A percentile compares a stretch with the other conserved stretches of the same genome.
Conservation (phyloP, 2,888 invertebrate species). For the Sphaerophoria rueppellii region DNA sequence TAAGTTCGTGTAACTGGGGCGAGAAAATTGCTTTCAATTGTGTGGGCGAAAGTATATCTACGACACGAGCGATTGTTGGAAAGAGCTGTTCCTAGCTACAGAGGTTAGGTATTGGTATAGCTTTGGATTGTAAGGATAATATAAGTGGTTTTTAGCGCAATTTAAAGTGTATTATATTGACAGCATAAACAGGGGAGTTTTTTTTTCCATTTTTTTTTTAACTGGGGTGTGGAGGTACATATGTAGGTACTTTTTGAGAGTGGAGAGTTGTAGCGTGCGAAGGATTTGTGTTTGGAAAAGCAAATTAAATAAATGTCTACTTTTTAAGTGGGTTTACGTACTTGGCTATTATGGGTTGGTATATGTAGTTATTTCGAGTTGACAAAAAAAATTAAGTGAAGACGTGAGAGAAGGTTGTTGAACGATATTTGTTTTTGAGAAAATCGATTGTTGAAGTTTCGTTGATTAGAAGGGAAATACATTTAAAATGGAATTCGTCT, state of each 20-base stretch:
- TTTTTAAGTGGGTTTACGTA: constrained; percentile 7
- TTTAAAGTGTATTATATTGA: constrained; percentile 53
- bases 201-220: neutral
- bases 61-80: constrained; percentile 23
- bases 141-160: constrained; percentile 68
- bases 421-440: neutral
- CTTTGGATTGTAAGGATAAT: constrained; percentile 36
- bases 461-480: too few species aligned
- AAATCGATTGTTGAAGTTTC: neutral
- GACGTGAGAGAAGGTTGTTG: neutral
- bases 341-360: neutral
- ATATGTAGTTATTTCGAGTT: too few species aligned
- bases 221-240: too few species aligned
- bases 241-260: neutral
- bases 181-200: neutral
- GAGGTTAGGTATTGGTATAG: neutral
- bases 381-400: neutral
- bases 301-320: constrained; percentile 26
- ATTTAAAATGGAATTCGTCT: too few species aligned
- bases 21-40: constrained; percentile 73
- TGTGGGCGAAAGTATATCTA: constrained; percentile 47
- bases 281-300: constrained; percentile 27
- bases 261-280: neutral
- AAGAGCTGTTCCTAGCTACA: neutral
- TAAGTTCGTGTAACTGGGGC: constrained; percentile 68